Evolutionary conservation across 2,888 invertebrate species (phyloP).

Genomic region (Dolomedes plantarius): DNA sequence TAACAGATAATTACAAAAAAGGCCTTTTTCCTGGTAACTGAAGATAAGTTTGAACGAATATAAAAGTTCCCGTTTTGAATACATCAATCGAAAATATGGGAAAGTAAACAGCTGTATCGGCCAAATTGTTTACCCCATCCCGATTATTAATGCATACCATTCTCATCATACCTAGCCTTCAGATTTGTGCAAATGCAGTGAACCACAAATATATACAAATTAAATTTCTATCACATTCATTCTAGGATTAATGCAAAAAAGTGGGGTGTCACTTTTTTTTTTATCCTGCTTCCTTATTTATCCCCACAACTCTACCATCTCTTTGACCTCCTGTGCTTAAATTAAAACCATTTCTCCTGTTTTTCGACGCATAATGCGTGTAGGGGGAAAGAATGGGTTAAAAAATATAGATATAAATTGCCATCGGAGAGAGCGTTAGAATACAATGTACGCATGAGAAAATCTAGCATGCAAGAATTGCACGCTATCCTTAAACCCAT

Average conservation of each 20-base stretch:
- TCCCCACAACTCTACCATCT: constrained; percentile 2
- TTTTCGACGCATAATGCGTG: background rate
- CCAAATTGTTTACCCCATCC: too few relatives aligned
- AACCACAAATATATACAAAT: too few relatives aligned
- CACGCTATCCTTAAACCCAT: constrained; percentile 49
- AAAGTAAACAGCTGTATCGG: too few relatives aligned
- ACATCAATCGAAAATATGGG: too few relatives aligned
- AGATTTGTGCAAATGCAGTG: too few relatives aligned
- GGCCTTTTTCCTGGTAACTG: too few relatives aligned
- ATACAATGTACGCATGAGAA: constrained; percentile 58
- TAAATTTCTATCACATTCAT: too few relatives aligned
- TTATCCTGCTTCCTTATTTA: constrained; percentile 17
- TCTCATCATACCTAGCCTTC: too few relatives aligned
- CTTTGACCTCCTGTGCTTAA: constrained; percentile 4
- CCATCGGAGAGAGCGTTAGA: constrained; percentile 13
- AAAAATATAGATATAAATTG: constrained; percentile 28
- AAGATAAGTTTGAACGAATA: too few relatives aligned
- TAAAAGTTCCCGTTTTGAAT: too few relatives aligned
- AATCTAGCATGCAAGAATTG: constrained; percentile 22
- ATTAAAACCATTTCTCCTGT: constrained; percentile 4
- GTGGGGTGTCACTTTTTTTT: background rate
- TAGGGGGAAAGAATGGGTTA: constrained; percentile 46
- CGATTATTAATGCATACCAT: too few relatives aligned
- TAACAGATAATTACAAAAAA: too few relatives aligned
- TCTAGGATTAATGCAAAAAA: background rate